Evolutionary conservation across 2,113 vertebrate species (phyloP), one percentile per base, ranked within the genome.

Genomic region (Nettapus auritus): DNA sequence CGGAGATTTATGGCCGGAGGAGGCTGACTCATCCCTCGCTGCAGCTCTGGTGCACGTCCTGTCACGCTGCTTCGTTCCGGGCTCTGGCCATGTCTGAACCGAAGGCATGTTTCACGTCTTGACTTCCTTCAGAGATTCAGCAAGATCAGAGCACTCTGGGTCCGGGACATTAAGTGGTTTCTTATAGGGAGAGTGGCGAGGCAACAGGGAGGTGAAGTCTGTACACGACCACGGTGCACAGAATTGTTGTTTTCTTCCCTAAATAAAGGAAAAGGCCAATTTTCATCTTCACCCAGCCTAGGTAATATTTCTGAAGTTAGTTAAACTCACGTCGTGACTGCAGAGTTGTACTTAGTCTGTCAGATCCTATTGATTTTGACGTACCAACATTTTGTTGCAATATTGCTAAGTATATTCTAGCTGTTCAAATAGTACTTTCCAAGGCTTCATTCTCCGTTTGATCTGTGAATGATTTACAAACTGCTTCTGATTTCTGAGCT

Each of bases 391-490:
- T 91, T 95, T 86, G 84, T 68, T 75, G 77, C 53, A 53, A 53
- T 75, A 82, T 71, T 86, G 63, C 74, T 88, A 84, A 88, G 48
- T 53, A 28, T 57, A 53, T 90, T 83, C 36, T 14, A 84, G 80
- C 73, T 88, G 76, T 83, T 93, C 91, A 92, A 88, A 64, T 2
- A 31, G 87, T 44, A 5, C 69, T 84, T 86, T 53, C 48, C 33
- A 46, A n/a, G 56, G 46, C 34, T 78, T 74, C 40, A 28, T 59
- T 67, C 64, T 60, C 80, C 75, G 77, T n/a, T 62, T 90, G 90
- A 68, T 80, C 82, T 91, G 92, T 90, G 82, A 96, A 96, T 92
- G 83, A 93, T 97, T 96, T 96, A 93, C 92, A 95, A 91, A 86
- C 73, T 82, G 56, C 68, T 84, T 15, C 73, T 88, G 60, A 26